Evolutionary conservation across 2,888 invertebrate genomes (phyloP), one percentile per base, ranked within the genome.

Genomic region (Autographa pulchrina): DNA sequence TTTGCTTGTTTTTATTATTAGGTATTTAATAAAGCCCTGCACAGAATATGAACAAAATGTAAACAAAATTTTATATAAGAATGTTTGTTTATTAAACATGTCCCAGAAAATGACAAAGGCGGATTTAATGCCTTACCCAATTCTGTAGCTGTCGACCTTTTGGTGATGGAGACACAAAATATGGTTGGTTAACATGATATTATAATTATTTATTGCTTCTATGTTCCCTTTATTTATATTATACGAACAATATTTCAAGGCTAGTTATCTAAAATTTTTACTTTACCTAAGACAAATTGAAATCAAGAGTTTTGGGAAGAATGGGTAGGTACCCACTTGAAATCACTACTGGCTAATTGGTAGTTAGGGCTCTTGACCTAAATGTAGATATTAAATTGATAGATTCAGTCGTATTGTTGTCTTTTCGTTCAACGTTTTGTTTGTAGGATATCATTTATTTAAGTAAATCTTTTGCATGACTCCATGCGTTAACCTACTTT

Each of bases 101-200:
- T 14, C n/a, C 48, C 48, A n/a, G n/a, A 48, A n/a, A 48, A 48
- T n/a, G 48, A 48, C 48, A 48, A 48, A 48, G n/a, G 48, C 6
- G 48, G 48, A 48, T 48, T 48, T 48, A 48, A 48, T 48, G 48
- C 48, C 7, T n/a, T 16, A 48, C 48, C 48, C 48, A 48, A 48
- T 48, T 48, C 31, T 35, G n/a, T 31, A 32, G 25, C 32, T 60
- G 31, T 32, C 60, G 48, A 48, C 48, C 48, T 48, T 48, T 48
- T 5, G 48, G 48, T 48, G 48, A 48, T n/a, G 16, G 48, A 48
- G 48, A 48, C 16, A 43, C 43, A 48, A 48, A 48, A 48, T 48
- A 48, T 48, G 48, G 48, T 16, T n/a, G n/a, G 48, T 48, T 48
- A 48, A 48, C 48, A 48, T 48, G 48, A 48, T 48, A 48, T 48